These are phyloP conservation scores for Oryzias curvinotus DNA, from an alignment of 2,113 vertebrate species.

Conservation along the genomic window DNA sequence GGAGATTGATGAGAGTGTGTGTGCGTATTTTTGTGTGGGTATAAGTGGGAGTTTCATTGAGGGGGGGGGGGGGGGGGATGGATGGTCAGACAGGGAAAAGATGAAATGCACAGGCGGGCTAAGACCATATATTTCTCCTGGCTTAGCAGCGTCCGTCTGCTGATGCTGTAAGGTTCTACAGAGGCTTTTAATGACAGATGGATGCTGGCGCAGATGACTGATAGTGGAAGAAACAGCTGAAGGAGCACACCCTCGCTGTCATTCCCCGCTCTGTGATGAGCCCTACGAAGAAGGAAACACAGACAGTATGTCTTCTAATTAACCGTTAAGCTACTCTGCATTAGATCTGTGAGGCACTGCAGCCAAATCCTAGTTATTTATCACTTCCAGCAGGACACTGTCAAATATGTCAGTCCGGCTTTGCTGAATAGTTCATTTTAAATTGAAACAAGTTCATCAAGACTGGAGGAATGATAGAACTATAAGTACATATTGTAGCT, in stretches of 20 bases:
- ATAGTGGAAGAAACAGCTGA: constrained; percentile 16
- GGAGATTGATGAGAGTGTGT: constrained; percentile 33
- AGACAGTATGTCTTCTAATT: neutral
- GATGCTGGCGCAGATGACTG: constrained; percentile 24
- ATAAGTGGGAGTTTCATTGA: constrained; percentile 27
- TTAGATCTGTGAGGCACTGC: neutral
- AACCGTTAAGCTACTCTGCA: neutral
- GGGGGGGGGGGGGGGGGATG: constrained; percentile 14
- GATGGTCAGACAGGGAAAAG: constrained; percentile 47
- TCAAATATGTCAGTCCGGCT: no score
- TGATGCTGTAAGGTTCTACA: constrained; percentile 34
- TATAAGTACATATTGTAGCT: no score
- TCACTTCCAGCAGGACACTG: neutral
- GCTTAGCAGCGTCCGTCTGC: constrained; percentile 34
- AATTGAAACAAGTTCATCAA: no score
- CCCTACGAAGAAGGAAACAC: neutral
- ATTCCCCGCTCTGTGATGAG: constrained; percentile 31
- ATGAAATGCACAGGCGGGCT: constrained; percentile 31
- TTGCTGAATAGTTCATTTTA: no score
- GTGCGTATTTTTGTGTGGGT: constrained; percentile 30
- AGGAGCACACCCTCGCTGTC: constrained; percentile 14
- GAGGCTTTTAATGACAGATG: constrained; percentile 47
- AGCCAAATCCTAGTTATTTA: neutral
- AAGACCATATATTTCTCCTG: constrained; percentile 19
- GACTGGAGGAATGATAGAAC: no score